Conservation (phyloP, 2,113 vertebrate genomes). For the Naja naja region DNA sequence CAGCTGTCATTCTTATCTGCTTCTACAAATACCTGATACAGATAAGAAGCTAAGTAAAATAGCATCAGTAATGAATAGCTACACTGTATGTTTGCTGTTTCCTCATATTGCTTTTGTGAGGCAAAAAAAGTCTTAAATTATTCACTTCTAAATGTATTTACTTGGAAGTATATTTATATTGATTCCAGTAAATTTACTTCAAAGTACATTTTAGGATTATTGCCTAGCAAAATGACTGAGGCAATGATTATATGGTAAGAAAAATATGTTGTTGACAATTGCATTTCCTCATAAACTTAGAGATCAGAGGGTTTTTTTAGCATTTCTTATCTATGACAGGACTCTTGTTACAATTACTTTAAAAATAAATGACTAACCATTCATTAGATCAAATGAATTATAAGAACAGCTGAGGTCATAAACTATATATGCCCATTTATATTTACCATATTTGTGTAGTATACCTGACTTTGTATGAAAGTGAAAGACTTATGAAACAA, state of each 20-base stretch:
- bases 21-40: conserved; percentile 67
- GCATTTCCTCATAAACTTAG: conserved; percentile 51
- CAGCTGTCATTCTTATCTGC: conserved; percentile 52
- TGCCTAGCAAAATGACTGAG: conserved; percentile 54
- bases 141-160: conserved; percentile 6
- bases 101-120: conserved; percentile 61
- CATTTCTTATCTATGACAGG: not conserved
- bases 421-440: not conserved
- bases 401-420: not conserved
- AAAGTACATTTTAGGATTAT: not conserved
- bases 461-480: not conserved
- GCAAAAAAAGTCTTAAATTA: conserved; percentile 62
- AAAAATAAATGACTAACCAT: conserved; percentile 13
- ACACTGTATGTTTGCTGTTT: conserved; percentile 69
- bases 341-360: not conserved
- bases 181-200: not conserved
- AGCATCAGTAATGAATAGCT: conserved; percentile 69
- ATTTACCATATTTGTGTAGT: not conserved
- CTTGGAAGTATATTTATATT: not conserved
- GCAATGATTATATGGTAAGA: conserved; percentile 50
- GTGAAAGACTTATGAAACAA: conserved; percentile 20
- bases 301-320: not conserved
- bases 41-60: conserved; percentile 71
- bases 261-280: conserved; percentile 54
- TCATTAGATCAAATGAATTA: not conserved